Evolutionary conservation across 2,888 invertebrate species (phyloP).

Genomic region (Chymomyza procnemis): DNA sequence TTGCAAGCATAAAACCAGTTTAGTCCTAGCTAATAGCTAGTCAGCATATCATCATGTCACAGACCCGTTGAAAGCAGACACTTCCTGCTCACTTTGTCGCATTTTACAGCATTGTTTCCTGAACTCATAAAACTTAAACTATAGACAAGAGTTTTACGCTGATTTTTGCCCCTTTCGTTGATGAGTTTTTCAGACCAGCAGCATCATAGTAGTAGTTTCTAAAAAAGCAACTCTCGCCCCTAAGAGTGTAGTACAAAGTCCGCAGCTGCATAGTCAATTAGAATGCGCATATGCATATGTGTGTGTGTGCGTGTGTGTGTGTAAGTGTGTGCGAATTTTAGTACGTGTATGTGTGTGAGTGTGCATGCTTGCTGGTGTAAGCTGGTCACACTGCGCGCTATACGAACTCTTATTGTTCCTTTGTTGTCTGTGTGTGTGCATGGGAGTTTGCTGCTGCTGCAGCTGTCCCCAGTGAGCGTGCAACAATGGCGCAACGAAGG

Average conservation of each 20-base stretch:
- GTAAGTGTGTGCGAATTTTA: not conserved
- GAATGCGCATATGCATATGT: not conserved
- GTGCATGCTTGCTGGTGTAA: conserved; percentile 44
- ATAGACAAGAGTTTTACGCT: conserved; percentile 64
- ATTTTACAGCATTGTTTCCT: conserved; percentile 41
- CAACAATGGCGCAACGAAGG: too few relatives aligned
- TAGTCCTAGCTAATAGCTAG: not conserved
- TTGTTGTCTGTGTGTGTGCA: conserved; percentile 12
- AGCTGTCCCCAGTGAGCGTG: too few relatives aligned
- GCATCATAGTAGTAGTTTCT: too few relatives aligned
- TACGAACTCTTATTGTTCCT: conserved; percentile 40
- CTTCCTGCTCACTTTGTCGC: conserved; percentile 48
- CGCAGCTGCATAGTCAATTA: not conserved
- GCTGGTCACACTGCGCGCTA: conserved; percentile 63
- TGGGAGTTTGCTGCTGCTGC: conserved; percentile 5
- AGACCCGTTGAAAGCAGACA: not conserved
- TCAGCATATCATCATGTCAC: not conserved
- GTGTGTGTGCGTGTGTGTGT: not conserved
- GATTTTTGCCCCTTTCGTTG: conserved; percentile 49
- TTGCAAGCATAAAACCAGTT: not conserved
- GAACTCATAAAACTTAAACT: conserved; percentile 50
- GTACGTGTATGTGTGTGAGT: conserved; percentile 22
- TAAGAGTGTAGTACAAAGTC: too few relatives aligned
- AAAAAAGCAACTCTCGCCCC: too few relatives aligned
- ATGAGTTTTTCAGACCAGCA: not conserved